Evolutionary conservation across 1,140 invertebrate genomes (phyloP), one percentile per base, ranked within the genome.

Genomic region (Pachyrhynchus sulphureomaculatus): DNA sequence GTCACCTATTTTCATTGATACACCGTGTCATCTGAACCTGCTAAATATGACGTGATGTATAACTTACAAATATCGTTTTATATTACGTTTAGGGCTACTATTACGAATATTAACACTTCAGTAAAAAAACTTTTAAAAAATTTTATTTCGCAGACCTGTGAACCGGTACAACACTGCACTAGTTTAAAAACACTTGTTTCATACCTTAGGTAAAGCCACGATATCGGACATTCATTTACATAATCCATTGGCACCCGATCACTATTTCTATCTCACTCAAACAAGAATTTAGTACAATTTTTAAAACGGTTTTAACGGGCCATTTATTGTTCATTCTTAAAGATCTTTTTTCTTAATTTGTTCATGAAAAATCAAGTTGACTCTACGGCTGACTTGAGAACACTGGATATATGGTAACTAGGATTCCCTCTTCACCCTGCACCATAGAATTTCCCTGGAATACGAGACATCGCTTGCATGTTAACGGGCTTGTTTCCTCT

Each of bases 371-470:
- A 44, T 24, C 52, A 42, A 55, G 62, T 72, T 67, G 66, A 67
- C 72, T 68, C 68, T 56, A 62, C 71, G 74, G 66, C 71, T 67
- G 74, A 73, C 74, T 75, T 75, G 74, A 74, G 74, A 75, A 75
- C 70, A 75, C 74, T 75, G 74, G 74, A 75, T 75, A 74, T 75
- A 75, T 74, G 74, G 72, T 73, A 74, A 75, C 72, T 73, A 75
- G 72, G 72, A 68, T 45, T 65, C 79, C 79, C 79, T 77, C 77
- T 54, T 17, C 49, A 48, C n/a, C 47, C 21, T 20, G 13, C 39
- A 24, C 49, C 54, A 34, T 54, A 78, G 79, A 79, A 78, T 78
- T 81, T 81, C 81, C 79, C 80, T 79, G 76, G 76, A 76, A 73
- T 75, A 77, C 74, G 80, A 80, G 78, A 79, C 74, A 75, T 67